Base-by-base conservation (phyloP, 2,888 invertebrate species). In the Scaptomyza tumidula region DNA sequence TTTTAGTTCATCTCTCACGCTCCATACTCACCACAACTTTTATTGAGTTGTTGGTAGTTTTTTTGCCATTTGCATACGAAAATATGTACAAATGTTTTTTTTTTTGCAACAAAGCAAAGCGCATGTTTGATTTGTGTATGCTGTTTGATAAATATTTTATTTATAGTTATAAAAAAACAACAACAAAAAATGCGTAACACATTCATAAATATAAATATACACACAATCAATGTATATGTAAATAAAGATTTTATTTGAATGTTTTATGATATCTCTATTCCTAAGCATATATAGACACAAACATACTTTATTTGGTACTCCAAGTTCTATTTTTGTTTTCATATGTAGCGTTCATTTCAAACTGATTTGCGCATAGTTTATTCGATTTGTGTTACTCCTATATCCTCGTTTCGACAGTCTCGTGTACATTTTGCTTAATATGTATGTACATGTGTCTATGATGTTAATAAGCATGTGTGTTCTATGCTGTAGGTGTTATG, bases 401-500 rank as follows among this genome's bases (percentile, higher is more conserved):
- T 11, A 3, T 29, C 52, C 44, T 19, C 14, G 11, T 19, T 43
- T 43, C 11, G 35, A 44, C 9, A 14, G 13, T 29, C 29, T 53
- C 49, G 24, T 35, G 31, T 56, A 46, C 37, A 41, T 44, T 19
- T 6, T 66, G 41, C 45, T 43, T 52, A n/a, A 43, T 60, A 9
- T 31, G 1, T 60, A 37, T 44, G 10, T 53, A 61, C 7, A 7
- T 29, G 29, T 33, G 14, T 58, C 29, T 49, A 27, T 53, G 41
- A 16, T 50, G 41, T 27, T 27, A 14, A 45, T 60, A 45, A 50
- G 48, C 39, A 35, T 59, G 59, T 63, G 57, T 56, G 44, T 65
- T 62, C 61, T 83, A 86, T 83, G 82, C 86, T 83, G 83, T 86
- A 75, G 83, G 83, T 83, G 80, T 65, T 66, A 57, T 58, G 76